These are phyloP conservation scores for Montifringilla adamsi DNA, from an alignment of 2,113 vertebrate genomes.

Conservation along the genomic window DNA sequence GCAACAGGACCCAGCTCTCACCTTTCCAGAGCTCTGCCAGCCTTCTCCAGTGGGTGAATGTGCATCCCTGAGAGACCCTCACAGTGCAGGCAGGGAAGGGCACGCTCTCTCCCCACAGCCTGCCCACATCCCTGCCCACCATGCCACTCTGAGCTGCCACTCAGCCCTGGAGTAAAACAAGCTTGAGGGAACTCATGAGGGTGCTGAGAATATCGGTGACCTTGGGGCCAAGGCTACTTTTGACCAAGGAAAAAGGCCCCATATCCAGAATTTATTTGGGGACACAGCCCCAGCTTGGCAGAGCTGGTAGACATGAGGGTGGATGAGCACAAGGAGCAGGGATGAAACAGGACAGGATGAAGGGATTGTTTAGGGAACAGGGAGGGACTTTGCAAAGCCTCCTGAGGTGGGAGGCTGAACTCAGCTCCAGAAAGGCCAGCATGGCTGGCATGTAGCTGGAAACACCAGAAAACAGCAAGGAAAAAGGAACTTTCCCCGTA, in stretches of 20 bases:
- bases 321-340: background rate
- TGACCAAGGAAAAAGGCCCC: rapidly evolving
- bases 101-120: rapidly evolving
- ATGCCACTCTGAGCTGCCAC: background rate
- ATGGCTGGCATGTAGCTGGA: rapidly evolving
- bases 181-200: rapidly evolving
- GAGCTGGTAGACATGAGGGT: rapidly evolving
- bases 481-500: background rate
- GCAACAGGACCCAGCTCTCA: rapidly evolving
- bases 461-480: background rate
- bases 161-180: rapidly evolving
- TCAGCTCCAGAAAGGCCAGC: background rate
- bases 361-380: background rate
- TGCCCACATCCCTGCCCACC: background rate
- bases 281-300: rapidly evolving
- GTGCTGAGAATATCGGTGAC: background rate
- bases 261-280: background rate
- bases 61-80: background rate
- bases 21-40: background rate
- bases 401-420: background rate
- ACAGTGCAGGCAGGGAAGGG: background rate
- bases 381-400: background rate
- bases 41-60: rapidly evolving
- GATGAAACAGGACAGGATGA: background rate
- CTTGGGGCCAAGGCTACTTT: background rate